Evolutionary conservation across 2,888 invertebrate genomes (phyloP).

Genomic region (Blastobasis lacticolella): DNA sequence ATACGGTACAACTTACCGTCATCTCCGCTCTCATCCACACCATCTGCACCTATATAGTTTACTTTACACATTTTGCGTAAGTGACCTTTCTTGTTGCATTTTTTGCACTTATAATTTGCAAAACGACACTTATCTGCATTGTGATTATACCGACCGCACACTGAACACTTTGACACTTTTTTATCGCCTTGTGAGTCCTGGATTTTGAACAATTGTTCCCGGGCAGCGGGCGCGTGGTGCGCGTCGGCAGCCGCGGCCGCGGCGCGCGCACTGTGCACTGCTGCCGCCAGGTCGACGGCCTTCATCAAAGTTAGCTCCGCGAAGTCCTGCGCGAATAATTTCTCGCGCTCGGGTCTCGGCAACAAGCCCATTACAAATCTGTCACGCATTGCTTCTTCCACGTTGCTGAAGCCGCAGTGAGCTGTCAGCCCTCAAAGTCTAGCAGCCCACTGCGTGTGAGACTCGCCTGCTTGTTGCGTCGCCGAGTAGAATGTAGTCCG

Average conservation of each 20-base stretch:
- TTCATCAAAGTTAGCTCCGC: constrained; percentile 6
- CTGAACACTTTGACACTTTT: too few relatives aligned
- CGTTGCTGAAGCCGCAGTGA: constrained; percentile 1
- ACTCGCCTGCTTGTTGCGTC: constrained; percentile 1
- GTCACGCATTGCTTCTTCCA: constrained; percentile 3
- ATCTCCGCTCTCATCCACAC: too few relatives aligned
- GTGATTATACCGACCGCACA: neutral
- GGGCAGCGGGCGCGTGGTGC: neutral
- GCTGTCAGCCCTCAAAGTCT: constrained; percentile 3
- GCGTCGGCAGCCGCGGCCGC: neutral
- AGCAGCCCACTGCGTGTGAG: constrained; percentile 4
- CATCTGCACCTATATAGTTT: too few relatives aligned
- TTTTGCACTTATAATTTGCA: neutral
- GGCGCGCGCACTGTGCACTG: constrained; percentile 6
- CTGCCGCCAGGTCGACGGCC: constrained; percentile 11
- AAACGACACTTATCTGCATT: neutral
- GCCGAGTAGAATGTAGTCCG: constrained; percentile 4
- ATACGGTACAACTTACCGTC: too few relatives aligned
- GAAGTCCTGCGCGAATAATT: constrained; percentile 1
- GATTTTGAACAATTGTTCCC: neutral
- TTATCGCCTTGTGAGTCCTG: neutral
- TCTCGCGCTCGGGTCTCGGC: constrained; percentile 4
- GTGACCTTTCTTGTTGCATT: neutral
- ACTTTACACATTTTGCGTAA: neutral
- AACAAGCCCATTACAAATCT: constrained; percentile 6